These are phyloP conservation scores for Andricus quercusramuli DNA, from an alignment of 2,888 invertebrate species.

Conservation along the genomic window DNA sequence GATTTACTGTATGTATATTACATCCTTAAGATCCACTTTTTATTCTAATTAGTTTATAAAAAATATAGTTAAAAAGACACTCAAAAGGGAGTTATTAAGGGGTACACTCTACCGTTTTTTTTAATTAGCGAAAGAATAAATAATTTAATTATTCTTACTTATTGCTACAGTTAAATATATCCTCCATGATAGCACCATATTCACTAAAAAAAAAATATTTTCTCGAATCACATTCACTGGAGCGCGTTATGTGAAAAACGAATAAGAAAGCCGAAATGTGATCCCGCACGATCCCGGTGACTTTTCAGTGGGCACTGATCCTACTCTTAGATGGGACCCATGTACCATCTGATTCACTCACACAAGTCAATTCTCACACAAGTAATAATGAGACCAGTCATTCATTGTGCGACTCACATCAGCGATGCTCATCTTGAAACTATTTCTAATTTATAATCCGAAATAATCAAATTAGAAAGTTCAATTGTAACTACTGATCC, in stretches of 20 bases:
- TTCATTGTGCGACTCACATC: conserved; percentile 59
- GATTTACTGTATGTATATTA: too few relatives aligned
- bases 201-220: conserved; percentile 25
- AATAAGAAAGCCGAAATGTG: conserved; percentile 33
- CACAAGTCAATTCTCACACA: conserved; percentile 43
- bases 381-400: conserved; percentile 65
- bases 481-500: background rate
- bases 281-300: conserved; percentile 60
- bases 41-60: background rate
- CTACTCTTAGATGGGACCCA: conserved; percentile 61
- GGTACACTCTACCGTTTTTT: background rate
- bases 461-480: conserved; percentile 37
- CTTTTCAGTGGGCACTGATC: conserved; percentile 71
- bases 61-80: background rate
- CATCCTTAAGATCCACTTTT: background rate
- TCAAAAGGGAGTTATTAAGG: background rate
- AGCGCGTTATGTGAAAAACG: conserved; percentile 8
- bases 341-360: conserved; percentile 59
- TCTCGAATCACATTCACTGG: conserved; percentile 38
- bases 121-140: background rate
- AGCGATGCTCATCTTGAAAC: conserved; percentile 61
- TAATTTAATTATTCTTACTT: conserved; percentile 9
- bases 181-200: conserved; percentile 41
- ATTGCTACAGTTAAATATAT: conserved; percentile 29
- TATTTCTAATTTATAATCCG: conserved; percentile 35